These are phyloP conservation scores for Rhabdophis nuchalis DNA, from an alignment of 2,797 vertebrate species.

Conservation along the genomic window DNA sequence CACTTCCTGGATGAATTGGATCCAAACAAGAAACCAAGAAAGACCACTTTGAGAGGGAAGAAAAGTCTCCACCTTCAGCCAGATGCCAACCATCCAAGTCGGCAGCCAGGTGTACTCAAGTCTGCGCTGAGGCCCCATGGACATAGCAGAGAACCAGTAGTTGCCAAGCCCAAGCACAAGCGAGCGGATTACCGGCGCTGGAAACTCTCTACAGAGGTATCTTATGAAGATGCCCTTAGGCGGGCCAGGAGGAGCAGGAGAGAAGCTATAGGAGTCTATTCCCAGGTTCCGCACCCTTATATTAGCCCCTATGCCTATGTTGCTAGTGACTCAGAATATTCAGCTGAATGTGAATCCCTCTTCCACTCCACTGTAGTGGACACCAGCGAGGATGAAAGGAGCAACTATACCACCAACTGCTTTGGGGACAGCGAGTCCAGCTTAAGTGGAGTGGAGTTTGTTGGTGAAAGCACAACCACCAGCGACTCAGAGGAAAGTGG, in stretches of 20 bases:
- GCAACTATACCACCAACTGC: slow-evolving; percentile 91
- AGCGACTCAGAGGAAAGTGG: slow-evolving; percentile 86
- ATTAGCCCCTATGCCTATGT: slow-evolving; percentile 76
- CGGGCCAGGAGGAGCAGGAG: slow-evolving; percentile 73
- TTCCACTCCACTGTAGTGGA: slow-evolving; percentile 92
- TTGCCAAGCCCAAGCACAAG: slow-evolving; percentile 87
- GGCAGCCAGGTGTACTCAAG: slow-evolving; percentile 52
- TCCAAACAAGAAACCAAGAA: slow-evolving; percentile 73
- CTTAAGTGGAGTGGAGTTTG: slow-evolving; percentile 80
- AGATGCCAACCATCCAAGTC: slow-evolving; percentile 60
- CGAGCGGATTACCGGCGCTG: slow-evolving; percentile 79
- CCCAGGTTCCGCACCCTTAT: slow-evolving; percentile 59
- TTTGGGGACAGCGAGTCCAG: slow-evolving; percentile 94
- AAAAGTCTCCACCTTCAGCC: slow-evolving; percentile 63
- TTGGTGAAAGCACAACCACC: slow-evolving; percentile 79
- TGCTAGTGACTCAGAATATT: slow-evolving; percentile 92
- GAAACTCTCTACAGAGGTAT: slow-evolving; percentile 75
- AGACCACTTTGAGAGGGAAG: slow-evolving; percentile 68
- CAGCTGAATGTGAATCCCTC: slow-evolving; percentile 89
- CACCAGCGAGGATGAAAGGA: slow-evolving; percentile 89
- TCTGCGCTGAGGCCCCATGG: slow-evolving; percentile 65
- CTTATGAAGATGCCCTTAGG: slow-evolving; percentile 78
- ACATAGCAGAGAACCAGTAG: slow-evolving; percentile 75
- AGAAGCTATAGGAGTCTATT: slow-evolving; percentile 65
- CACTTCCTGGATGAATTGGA: slow-evolving; percentile 72